Conservation (phyloP, 2,797 vertebrate species). For the Rhinichthys osculus region DNA sequence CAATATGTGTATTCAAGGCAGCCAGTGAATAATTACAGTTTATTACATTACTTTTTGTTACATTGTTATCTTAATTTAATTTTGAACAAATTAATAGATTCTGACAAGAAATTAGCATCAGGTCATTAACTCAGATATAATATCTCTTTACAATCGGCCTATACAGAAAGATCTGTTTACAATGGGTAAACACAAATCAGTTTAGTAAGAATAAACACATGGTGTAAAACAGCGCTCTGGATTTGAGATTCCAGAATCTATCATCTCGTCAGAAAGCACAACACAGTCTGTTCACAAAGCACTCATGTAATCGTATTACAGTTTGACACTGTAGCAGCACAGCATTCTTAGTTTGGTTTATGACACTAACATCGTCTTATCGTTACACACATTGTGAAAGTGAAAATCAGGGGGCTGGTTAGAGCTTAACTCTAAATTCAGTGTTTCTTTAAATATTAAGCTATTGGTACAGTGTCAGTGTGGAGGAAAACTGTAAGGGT, state of each 20-base stretch:
- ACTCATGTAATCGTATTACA: conserved; percentile 52
- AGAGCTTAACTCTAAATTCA: not conserved
- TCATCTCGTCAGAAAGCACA: conserved; percentile 34
- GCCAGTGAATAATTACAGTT: not conserved
- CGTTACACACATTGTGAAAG: conserved; percentile 12
- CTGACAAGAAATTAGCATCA: not conserved
- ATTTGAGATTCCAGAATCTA: conserved; percentile 29
- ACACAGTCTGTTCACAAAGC: conserved; percentile 45
- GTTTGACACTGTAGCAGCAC: conserved; percentile 38
- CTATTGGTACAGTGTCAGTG: not conserved
- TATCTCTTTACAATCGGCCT: not conserved
- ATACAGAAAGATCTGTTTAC: not conserved
- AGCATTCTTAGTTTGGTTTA: conserved; percentile 38
- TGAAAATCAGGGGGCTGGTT: not conserved
- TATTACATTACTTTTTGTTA: no score
- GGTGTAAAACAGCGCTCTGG: not conserved
- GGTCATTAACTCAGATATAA: not conserved
- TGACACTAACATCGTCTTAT: conserved; percentile 33
- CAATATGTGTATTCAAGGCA: not conserved
- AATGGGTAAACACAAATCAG: not conserved
- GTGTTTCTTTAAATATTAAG: not conserved
- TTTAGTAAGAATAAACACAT: not conserved
- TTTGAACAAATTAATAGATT: no score
- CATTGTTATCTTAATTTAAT: no score
- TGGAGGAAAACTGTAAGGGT: not conserved